phyloP scores from a whole-genome alignment of 64 coral and sea anemone genomes.

The Montipora capricornis region DNA sequence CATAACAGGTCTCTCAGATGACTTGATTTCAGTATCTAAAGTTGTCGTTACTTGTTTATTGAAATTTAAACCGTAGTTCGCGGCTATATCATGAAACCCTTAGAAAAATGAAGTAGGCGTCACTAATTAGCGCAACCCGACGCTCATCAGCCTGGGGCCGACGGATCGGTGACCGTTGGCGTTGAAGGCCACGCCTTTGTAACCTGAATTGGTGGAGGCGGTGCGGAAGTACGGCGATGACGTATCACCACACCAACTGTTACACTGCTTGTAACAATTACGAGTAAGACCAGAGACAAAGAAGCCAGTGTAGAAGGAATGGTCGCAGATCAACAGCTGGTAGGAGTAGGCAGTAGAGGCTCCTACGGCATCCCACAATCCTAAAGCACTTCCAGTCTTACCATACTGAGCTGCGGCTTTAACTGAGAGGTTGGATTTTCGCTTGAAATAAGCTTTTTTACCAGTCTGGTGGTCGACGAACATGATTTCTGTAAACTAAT shows the following conservation, averaged over 20 bases:
- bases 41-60: too few relatives aligned
- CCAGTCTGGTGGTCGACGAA: constrained; percentile 21
- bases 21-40: neutral
- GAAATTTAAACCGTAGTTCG: neutral
- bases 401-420: neutral
- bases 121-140: constrained; percentile 31
- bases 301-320: neutral
- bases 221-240: constrained; percentile 34
- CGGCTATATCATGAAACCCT: too few relatives aligned
- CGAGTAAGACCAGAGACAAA: constrained; percentile 4
- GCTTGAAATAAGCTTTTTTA: neutral
- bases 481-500: constrained; percentile 1
- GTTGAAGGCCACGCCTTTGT: constrained; percentile 47
- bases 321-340: constrained; percentile 14
- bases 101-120: too few relatives aligned
- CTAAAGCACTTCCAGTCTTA: neutral
- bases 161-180: neutral
- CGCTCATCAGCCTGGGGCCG: constrained; percentile 38
- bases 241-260: constrained; percentile 1
- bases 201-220: neutral
- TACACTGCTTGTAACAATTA: neutral
- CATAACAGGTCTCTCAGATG: too few relatives aligned
- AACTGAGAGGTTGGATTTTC: neutral
- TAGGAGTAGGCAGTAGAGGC: neutral
- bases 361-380: constrained; percentile 19